Evolutionary conservation across 2,113 vertebrate genomes (phyloP), one percentile per base, ranked within the genome.

Genomic region (Cyprinodon tularosa): DNA sequence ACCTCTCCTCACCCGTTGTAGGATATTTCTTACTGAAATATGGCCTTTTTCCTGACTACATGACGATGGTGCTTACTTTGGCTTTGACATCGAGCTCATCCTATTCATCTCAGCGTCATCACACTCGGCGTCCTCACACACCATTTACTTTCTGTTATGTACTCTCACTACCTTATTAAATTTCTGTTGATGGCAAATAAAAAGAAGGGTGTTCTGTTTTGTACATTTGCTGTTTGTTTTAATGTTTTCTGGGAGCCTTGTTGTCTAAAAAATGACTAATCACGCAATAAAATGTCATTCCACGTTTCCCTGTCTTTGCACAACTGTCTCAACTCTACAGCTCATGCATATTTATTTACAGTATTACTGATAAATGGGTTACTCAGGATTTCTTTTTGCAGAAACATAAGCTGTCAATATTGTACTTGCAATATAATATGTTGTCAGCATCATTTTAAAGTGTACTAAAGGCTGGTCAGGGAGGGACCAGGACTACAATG

Each of bases 201-300:
- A 65, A 68, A 91, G 22, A 70, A 90, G 83, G 87, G 90, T 92
- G 93, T 94, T 91, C 86, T 91, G 90, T 94, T 94, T 93, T 93
- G 93, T 94, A 94, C 88, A 74, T 91, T 57, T 90, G 90, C 86
- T 91, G 89, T 91, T 92, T 85, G 92, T 93, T 93, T 93, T 87
- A 90, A 86, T 93, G 93, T 94, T 84, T 94, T 84, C 87, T 84
- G 90, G 89, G 90, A 92, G 90, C 86, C 87, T 91, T 93, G 93
- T 93, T 90, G 93, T 94, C 93, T 94, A 93, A 94, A 93, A 93
- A 95, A 93, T 92, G 81, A 93, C 90, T 93, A 92, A 94, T 93
- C 90, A 91, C 93, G 93, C 93, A 95, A 95, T 95, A 95, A 95
- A 95, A 92, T 86, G 91, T 91, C 92, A 94, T 94, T 93, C 89